Conservation (phyloP, 2,113 vertebrate genomes). For the Pteropus alecto region DNA sequence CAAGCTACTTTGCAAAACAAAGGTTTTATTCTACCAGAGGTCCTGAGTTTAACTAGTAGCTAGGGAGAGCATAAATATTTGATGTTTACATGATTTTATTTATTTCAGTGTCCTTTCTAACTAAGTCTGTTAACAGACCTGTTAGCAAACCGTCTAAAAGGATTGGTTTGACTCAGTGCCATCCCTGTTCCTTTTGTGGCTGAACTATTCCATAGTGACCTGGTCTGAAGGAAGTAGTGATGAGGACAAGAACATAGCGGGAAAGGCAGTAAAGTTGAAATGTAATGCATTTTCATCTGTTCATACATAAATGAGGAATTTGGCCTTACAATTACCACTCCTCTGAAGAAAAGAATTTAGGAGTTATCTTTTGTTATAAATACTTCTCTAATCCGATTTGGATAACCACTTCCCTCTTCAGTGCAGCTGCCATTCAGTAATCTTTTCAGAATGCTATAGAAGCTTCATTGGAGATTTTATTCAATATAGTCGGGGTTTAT, state of each 20-base stretch:
- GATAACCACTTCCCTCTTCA: background rate
- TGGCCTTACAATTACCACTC: background rate
- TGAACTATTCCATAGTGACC: background rate
- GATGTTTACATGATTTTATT: background rate
- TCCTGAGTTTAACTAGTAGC: background rate
- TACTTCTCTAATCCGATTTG: background rate
- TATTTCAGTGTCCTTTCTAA: background rate
- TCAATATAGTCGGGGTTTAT: background rate
- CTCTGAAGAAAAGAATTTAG: background rate
- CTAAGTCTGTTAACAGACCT: background rate
- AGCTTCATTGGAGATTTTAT: background rate
- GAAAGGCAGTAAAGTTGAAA: background rate
- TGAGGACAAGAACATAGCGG: background rate
- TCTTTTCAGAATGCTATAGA: background rate
- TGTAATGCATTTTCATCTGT: background rate
- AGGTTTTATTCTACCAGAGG: background rate
- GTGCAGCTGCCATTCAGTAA: background rate
- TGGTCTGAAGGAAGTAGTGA: background rate
- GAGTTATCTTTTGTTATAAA: background rate
- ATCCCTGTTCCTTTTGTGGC: background rate
- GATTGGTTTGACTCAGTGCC: background rate
- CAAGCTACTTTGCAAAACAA: background rate
- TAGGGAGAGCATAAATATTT: constrained; percentile 33
- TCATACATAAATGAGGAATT: background rate
- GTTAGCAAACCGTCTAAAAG: background rate